Conservation (phyloP, 53 echinoderm and acorn worm species). For the Stichopus horrens region DNA sequence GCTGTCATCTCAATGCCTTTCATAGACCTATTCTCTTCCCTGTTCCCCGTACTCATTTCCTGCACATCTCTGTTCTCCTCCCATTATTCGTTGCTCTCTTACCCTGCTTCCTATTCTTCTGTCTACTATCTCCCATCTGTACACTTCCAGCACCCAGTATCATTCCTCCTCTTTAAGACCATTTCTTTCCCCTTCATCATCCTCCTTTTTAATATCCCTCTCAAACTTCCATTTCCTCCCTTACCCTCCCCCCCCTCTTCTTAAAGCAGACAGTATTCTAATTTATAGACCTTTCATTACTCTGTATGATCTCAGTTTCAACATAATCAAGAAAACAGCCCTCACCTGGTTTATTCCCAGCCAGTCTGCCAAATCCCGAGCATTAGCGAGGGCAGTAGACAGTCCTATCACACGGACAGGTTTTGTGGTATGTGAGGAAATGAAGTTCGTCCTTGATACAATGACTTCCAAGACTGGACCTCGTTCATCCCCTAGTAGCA, state of each 20-base stretch:
- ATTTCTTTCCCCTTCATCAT: too few species aligned
- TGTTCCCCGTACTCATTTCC: too few species aligned
- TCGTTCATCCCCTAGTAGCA: constrained; percentile 77
- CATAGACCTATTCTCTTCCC: too few species aligned
- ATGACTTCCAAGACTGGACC: constrained; percentile 98
- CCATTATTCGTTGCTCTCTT: too few species aligned
- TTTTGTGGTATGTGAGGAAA: constrained; percentile 88
- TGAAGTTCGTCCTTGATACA: constrained; percentile 98
- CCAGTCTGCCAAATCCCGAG: constrained; percentile 96
- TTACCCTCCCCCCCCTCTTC: too few species aligned
- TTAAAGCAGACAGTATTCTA: too few species aligned
- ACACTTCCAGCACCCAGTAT: too few species aligned
- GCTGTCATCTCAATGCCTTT: too few species aligned
- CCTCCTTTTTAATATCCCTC: neutral
- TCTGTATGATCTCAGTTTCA: neutral
- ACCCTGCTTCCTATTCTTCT: too few species aligned
- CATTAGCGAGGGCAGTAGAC: constrained; percentile 96
- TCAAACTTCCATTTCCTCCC: neutral
- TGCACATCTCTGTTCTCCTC: too few species aligned
- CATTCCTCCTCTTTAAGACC: neutral
- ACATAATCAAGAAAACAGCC: too few species aligned
- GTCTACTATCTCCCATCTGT: too few species aligned
- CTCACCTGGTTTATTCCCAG: constrained; percentile 90
- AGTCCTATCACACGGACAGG: constrained; percentile 85
- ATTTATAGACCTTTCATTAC: neutral